phyloP scores from a whole-genome alignment of 2,113 vertebrate genomes.

The Lepus timidus region DNA sequence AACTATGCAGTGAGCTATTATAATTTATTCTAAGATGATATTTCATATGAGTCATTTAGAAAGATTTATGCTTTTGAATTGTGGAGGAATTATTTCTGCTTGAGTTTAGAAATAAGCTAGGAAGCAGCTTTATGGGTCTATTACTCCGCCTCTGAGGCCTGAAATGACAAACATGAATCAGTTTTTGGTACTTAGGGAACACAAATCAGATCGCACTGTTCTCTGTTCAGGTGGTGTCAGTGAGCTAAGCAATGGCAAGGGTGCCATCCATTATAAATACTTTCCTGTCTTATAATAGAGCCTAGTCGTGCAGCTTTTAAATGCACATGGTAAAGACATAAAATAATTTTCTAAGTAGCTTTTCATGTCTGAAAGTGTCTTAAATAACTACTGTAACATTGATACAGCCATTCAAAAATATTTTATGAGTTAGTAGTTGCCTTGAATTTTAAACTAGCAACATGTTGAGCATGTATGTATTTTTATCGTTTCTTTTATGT shows the following conservation, averaged over 20 bases:
- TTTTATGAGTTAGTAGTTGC: conserved; percentile 52
- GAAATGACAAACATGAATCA: conserved; percentile 30
- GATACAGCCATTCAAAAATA: conserved; percentile 5
- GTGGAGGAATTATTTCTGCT: conserved; percentile 46
- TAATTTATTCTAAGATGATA: conserved; percentile 58
- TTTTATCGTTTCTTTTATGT: neutral
- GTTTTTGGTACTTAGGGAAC: conserved; percentile 9
- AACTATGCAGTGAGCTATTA: neutral
- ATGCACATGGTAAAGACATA: conserved; percentile 1
- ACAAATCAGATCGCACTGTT: neutral
- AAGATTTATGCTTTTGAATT: conserved; percentile 65
- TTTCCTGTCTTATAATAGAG: conserved; percentile 31
- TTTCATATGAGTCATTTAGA: conserved; percentile 50
- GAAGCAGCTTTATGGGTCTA: conserved; percentile 38
- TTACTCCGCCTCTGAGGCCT: conserved; percentile 30
- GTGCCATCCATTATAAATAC: neutral
- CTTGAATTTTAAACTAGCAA: conserved; percentile 44
- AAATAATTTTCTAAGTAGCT: conserved; percentile 47
- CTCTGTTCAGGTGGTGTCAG: neutral
- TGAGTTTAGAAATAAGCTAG: conserved; percentile 54
- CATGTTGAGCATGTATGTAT: neutral
- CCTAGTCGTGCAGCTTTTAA: conserved; percentile 32
- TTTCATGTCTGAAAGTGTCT: conserved; percentile 6
- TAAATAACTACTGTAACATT: neutral
- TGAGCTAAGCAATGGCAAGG: neutral